These are phyloP conservation scores for Linepithema humile DNA, from an alignment of 1,140 invertebrate genomes.

Conservation along the genomic window DNA sequence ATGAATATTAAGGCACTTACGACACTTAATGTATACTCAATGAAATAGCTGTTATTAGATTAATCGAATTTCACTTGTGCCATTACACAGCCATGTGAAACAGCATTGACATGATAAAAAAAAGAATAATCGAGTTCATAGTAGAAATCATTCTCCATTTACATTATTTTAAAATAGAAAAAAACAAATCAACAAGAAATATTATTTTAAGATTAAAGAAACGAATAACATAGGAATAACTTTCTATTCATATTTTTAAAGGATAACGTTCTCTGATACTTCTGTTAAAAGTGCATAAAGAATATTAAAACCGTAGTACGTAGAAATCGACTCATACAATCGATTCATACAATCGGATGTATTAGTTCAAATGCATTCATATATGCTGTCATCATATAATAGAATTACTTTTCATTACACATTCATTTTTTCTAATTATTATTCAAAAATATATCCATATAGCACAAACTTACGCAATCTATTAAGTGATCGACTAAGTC, in stretches of 20 bases:
- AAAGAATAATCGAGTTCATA: not conserved
- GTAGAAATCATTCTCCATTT: not conserved
- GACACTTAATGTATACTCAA: not conserved
- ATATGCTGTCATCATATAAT: not conserved
- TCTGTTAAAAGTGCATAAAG: not conserved
- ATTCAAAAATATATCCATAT: not conserved
- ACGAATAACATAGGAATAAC: not conserved
- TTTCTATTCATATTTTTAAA: conserved; percentile 11
- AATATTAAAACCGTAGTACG: not conserved
- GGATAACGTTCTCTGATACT: not conserved
- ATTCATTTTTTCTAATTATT: conserved; percentile 3
- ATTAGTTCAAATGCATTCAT: not conserved
- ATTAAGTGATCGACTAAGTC: no score
- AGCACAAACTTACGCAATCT: no score
- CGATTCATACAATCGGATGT: not conserved
- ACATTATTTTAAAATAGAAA: not conserved
- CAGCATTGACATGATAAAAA: not conserved
- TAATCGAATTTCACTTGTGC: conserved; percentile 7
- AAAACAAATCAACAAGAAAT: not conserved
- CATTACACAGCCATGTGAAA: not conserved
- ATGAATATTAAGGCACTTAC: not conserved
- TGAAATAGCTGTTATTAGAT: not conserved
- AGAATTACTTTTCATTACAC: not conserved
- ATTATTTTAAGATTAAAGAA: conserved; percentile 13
- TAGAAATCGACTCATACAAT: not conserved